A percentile compares a stretch with the other conserved stretches of the same genome.
These are phyloP conservation scores for Pipistrellus kuhlii DNA, from an alignment of 2,797 vertebrate species.

Conservation along the genomic window DNA sequence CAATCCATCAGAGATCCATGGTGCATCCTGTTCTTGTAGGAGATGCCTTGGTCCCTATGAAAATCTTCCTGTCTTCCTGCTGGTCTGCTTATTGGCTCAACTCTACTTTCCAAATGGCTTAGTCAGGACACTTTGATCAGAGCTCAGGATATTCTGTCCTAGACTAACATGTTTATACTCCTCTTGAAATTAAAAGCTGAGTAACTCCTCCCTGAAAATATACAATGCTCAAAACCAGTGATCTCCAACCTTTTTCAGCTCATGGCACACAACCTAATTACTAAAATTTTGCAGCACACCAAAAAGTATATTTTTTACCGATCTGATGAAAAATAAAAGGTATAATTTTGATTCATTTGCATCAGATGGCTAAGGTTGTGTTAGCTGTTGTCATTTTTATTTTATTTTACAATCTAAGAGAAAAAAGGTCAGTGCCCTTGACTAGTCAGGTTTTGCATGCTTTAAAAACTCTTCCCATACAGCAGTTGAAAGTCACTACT, in stretches of 20 bases:
- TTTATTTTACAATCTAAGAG: neutral
- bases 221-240: neutral
- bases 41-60: neutral
- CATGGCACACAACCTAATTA: neutral
- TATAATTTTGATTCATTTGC: neutral
- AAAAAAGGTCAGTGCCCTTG: neutral
- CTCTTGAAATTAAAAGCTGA: neutral
- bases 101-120: neutral
- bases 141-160: neutral
- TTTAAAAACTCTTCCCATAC: neutral
- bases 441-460: neutral
- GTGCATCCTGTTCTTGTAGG: neutral
- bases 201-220: neutral
- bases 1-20: neutral
- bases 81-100: neutral
- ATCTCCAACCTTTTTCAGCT: neutral
- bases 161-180: neutral
- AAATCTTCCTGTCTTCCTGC: neutral
- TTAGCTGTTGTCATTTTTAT: neutral
- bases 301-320: neutral
- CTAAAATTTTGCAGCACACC: neutral
- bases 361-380: neutral
- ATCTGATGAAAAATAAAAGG: neutral
- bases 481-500: neutral
- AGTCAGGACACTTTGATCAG: neutral